Evolutionary conservation across 2,888 invertebrate species (phyloP).

Genomic region (Chymomyza amoena): DNA sequence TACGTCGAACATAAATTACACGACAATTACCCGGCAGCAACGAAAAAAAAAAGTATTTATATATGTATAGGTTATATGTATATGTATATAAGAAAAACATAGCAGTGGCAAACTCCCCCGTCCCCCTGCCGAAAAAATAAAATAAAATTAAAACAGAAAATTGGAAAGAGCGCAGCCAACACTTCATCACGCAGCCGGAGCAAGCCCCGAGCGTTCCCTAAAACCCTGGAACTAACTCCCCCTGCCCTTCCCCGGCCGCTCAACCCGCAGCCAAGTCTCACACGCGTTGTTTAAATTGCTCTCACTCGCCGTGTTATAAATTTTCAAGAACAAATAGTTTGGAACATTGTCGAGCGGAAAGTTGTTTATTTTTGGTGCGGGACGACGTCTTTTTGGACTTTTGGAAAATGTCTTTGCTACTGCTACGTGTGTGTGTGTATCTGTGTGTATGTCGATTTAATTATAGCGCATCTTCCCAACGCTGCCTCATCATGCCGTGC

Average conservation of each 20-base stretch:
- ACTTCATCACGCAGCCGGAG: conserved; percentile 56
- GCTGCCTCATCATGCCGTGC: conserved; percentile 53
- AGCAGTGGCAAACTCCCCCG: not conserved
- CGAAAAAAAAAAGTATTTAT: conserved; percentile 9
- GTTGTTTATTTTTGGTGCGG: conserved; percentile 41
- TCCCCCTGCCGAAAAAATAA: not conserved
- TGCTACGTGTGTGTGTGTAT: not conserved
- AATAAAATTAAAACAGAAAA: conserved; percentile 37
- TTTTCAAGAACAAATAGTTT: conserved; percentile 43
- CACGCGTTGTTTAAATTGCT: conserved; percentile 71
- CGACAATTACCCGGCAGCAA: conserved; percentile 62
- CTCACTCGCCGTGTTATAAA: conserved; percentile 59
- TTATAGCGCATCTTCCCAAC: conserved; percentile 50
- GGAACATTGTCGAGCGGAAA: conserved; percentile 24
- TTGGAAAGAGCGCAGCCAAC: conserved; percentile 48
- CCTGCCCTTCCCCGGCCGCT: conserved; percentile 10
- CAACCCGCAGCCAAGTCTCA: conserved; percentile 45
- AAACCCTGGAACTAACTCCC: not conserved
- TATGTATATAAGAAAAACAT: not conserved
- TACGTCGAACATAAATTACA: conserved; percentile 67
- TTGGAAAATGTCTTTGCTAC: conserved; percentile 26
- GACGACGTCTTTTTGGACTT: not conserved
- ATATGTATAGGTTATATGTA: too few relatives aligned
- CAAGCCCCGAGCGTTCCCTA: conserved; percentile 16
- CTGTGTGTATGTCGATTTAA: conserved; percentile 56